Percentiles rank a stretch among this genome's conserved stretches.
These are phyloP conservation scores for Atherix ibis DNA, from an alignment of 2,888 invertebrate species.

Conservation along the genomic window DNA sequence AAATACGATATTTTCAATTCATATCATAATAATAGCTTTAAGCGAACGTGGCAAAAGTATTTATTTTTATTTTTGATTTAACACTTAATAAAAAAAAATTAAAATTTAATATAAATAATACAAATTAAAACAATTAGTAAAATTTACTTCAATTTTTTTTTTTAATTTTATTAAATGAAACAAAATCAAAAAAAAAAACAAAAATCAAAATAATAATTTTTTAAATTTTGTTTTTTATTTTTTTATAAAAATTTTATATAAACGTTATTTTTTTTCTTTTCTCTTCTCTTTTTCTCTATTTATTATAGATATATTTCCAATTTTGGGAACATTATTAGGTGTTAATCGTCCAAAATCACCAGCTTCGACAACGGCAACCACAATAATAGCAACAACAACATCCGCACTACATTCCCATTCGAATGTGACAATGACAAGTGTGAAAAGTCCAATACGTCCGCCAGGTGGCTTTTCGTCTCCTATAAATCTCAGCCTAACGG, in stretches of 20 bases:
- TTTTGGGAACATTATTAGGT: conserved; percentile 28
- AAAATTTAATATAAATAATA: too few species aligned
- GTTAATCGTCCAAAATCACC: conserved; percentile 17
- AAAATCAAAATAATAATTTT: not conserved
- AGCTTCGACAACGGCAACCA: conserved; percentile 9
- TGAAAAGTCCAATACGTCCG: not conserved
- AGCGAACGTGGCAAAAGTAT: too few species aligned
- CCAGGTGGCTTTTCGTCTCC: too few species aligned
- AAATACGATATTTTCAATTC: too few species aligned
- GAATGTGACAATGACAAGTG: too few species aligned
- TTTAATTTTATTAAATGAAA: not conserved
- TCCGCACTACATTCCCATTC: too few species aligned
- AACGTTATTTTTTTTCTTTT: not conserved
- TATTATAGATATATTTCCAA: conserved; percentile 27
- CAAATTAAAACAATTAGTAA: not conserved
- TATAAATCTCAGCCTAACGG: too few species aligned
- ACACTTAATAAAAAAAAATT: too few species aligned
- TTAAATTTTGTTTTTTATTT: not conserved
- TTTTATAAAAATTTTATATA: not conserved
- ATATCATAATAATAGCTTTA: too few species aligned
- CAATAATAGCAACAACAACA: conserved; percentile 8
- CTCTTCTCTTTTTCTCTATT: conserved; percentile 6
- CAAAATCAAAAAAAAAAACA: not conserved
- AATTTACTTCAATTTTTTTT: not conserved
- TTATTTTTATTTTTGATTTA: too few species aligned